phyloP scores from a whole-genome alignment of 2,797 vertebrate species.

The Psittacula derbiana region DNA sequence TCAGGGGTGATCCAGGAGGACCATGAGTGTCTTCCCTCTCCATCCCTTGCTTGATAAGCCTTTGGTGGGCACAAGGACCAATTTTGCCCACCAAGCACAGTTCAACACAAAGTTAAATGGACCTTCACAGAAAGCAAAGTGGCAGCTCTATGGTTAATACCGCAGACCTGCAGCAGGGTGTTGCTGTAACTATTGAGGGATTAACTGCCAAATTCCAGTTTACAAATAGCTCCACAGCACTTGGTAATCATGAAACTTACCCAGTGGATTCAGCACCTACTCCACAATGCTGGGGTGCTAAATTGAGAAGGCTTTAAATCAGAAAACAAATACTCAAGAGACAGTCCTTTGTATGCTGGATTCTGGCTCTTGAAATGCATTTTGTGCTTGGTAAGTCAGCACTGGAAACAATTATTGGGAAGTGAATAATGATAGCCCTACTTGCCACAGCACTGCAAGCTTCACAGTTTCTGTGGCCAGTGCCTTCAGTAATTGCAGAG shows the following conservation, averaged over 20 bases:
- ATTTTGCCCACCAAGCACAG: background rate
- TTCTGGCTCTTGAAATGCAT: background rate
- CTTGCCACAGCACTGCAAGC: background rate
- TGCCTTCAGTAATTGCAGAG: background rate
- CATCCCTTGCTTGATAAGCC: background rate
- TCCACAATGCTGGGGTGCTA: background rate
- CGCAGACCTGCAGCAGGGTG: background rate
- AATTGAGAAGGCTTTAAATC: background rate
- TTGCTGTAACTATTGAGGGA: background rate
- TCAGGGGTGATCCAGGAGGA: background rate
- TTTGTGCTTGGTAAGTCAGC: background rate
- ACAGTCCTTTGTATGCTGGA: background rate
- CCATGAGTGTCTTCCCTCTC: accelerated
- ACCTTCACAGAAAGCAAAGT: background rate
- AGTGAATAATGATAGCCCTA: background rate
- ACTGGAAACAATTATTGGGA: background rate
- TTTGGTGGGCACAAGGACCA: background rate
- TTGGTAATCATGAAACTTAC: background rate
- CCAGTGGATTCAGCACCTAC: background rate
- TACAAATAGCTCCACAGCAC: background rate
- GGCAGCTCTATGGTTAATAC: background rate
- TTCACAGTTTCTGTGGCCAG: background rate
- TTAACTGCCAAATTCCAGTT: background rate
- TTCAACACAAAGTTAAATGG: background rate
- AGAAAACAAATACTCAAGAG: background rate